These are phyloP conservation scores for Samia ricini DNA, from an alignment of 1,140 invertebrate species.

Conservation along the genomic window DNA sequence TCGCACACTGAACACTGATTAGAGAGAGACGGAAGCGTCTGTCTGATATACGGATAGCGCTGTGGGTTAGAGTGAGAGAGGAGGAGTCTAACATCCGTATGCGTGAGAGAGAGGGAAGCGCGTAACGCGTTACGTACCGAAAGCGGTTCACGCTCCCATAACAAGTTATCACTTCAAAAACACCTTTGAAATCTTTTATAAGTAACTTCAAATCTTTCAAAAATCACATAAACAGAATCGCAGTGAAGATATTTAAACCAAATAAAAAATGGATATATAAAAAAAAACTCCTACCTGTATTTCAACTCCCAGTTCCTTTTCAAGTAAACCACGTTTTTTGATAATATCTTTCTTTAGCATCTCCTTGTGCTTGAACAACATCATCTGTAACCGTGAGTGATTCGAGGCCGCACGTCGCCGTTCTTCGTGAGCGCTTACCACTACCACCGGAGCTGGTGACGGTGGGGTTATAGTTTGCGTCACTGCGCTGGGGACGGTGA, in stretches of 20 bases:
- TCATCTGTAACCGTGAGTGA: slow-evolving; percentile 80
- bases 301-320: slow-evolving; percentile 94
- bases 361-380: slow-evolving; percentile 92
- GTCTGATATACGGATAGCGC: too few relatives aligned
- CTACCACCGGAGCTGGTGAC: slow-evolving; percentile 12
- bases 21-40: too few relatives aligned
- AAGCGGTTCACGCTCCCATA: too few relatives aligned
- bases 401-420: slow-evolving; percentile 60
- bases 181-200: too few relatives aligned
- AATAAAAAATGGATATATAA: neutral
- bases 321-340: slow-evolving; percentile 91
- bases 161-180: too few relatives aligned
- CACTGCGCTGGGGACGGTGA: slow-evolving; percentile 15
- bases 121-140: too few relatives aligned
- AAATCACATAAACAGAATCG: too few relatives aligned
- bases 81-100: too few relatives aligned
- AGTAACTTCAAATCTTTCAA: too few relatives aligned
- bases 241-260: neutral
- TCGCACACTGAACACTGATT: too few relatives aligned
- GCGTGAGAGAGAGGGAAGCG: too few relatives aligned
- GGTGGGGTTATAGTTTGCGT: slow-evolving; percentile 5
- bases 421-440: slow-evolving; percentile 39
- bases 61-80: too few relatives aligned
- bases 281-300: slow-evolving; percentile 82
- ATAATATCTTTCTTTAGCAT: slow-evolving; percentile 95